Conservation (phyloP, 2,797 vertebrate genomes). For the Notoglanidium macrostoma region DNA sequence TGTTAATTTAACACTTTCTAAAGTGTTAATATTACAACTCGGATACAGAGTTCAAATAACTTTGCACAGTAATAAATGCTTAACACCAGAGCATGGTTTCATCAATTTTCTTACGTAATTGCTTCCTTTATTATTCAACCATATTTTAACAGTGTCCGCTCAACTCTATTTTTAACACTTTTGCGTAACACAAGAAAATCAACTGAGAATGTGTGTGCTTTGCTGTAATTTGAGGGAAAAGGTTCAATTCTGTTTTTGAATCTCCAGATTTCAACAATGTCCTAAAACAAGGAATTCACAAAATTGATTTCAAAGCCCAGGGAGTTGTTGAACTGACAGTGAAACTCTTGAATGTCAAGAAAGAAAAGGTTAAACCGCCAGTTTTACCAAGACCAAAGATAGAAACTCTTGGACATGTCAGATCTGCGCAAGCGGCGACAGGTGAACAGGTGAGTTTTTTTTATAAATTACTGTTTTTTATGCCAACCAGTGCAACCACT, state of each 20-base stretch:
- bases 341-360: constrained; percentile 32
- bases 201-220: background rate
- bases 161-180: too few species aligned
- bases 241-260: background rate
- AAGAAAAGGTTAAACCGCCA: constrained; percentile 14
- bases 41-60: too few species aligned
- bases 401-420: background rate
- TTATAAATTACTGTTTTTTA: background rate
- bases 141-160: too few species aligned
- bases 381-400: background rate
- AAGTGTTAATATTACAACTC: too few species aligned
- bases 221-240: background rate
- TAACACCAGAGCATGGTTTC: too few species aligned
- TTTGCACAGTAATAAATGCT: too few species aligned
- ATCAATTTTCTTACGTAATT: too few species aligned
- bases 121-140: too few species aligned
- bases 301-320: constrained; percentile 48
- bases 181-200: too few species aligned
- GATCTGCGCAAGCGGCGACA: background rate
- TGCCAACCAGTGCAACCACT: background rate
- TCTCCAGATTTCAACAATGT: constrained; percentile 55
- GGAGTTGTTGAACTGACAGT: constrained; percentile 57
- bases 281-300: constrained; percentile 54
- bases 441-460: constrained; percentile 31
- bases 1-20: too few species aligned